Evolutionary conservation across 2,113 vertebrate species (phyloP), one percentile per base, ranked within the genome.

Genomic region (Ptilonorhynchus violaceus): DNA sequence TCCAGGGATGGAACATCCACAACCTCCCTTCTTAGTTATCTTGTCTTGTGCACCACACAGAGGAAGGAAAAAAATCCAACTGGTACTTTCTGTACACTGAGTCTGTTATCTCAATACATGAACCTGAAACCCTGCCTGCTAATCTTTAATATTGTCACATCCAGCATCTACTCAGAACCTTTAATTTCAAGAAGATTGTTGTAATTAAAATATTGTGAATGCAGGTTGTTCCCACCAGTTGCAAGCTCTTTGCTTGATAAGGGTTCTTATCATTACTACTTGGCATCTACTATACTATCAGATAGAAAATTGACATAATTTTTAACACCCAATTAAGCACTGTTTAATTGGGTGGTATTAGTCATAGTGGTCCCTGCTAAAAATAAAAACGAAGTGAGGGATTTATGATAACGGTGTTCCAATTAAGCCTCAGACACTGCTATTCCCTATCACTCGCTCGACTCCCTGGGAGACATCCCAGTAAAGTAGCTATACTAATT

Each of bases 271-370:
- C 74, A 52, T 80, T 80, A 80, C 27, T 78, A 46, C 58, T 91
- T 89, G 52, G 64, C 81, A 92, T 50, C 28, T 92, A 60, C 37
- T 46, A 11, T 28, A 33, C 28, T 87, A 87, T 70, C 8, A 3
- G 35, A 69, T 64, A 87, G 67, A 93, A 93, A 96, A 89, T 86
- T 13, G 25, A 70, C 15, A 50, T 70, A 55, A 74, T 70, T 96
- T 94, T 93, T 70, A 96, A 77, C 83, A 96, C 41, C 7, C 82
- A 92, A 88, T 95, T 96, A 95, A 85, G 7, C 74, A 78, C 5
- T 88, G 46, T 77, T 96, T 93, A 96, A 88, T 94, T 82, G 92
- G n/a, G 28, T 93, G 30, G 16, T 35, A 91, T 85, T 94, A 93
- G 70, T 85, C 92, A 93, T 63, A 86, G 70, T 59, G 8, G 70